Evolutionary conservation across 2,113 vertebrate species (phyloP).

Genomic region (Geococcyx californianus): DNA sequence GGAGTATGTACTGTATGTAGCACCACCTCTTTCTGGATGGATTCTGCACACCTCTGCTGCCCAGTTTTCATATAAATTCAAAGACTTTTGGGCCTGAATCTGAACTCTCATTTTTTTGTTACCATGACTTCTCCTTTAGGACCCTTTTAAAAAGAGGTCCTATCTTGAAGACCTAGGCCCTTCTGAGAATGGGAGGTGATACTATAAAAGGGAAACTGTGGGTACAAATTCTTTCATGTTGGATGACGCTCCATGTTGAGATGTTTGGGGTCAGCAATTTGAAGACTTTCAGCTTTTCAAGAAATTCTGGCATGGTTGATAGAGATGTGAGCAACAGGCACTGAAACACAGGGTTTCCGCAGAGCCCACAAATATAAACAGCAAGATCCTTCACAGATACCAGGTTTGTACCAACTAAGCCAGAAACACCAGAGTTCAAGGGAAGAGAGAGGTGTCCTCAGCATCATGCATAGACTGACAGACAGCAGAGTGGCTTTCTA

Average conservation of each 20-base stretch:
- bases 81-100: background rate
- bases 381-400: background rate
- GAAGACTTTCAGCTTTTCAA: background rate
- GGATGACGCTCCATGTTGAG: background rate
- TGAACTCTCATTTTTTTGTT: background rate
- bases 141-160: background rate
- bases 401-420: background rate
- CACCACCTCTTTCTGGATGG: background rate
- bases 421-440: background rate
- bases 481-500: background rate
- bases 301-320: background rate
- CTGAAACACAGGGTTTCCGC: background rate
- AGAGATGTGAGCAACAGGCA: background rate
- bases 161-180: background rate
- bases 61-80: background rate
- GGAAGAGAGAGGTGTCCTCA: background rate
- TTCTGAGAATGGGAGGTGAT: background rate
- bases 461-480: background rate
- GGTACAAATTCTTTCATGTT: background rate
- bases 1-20: background rate
- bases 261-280: background rate
- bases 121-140: background rate
- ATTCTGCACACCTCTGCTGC: background rate
- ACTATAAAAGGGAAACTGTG: background rate
- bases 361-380: background rate